These are phyloP conservation scores for Chiloscyllium plagiosum DNA, from an alignment of 2,113 vertebrate species.

Conservation along the genomic window DNA sequence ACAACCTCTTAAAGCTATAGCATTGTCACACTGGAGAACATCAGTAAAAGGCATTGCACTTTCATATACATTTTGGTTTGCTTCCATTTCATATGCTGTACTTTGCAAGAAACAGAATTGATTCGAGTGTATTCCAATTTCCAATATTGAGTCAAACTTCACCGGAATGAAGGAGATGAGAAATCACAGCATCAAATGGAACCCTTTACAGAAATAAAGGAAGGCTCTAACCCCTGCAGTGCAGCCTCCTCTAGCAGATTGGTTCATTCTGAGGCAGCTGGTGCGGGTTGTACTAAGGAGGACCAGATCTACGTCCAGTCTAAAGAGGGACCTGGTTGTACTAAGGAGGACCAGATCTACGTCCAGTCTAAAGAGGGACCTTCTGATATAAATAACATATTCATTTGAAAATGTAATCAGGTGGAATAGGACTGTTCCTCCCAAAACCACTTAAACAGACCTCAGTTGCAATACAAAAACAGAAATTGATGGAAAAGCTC, in stretches of 20 bases:
- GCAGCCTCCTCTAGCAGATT: background rate
- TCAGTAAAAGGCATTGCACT: background rate
- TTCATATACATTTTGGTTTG: background rate
- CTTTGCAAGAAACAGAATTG: background rate
- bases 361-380: background rate
- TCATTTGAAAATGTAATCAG: background rate
- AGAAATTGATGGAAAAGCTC: too few relatives aligned
- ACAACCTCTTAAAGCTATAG: too few relatives aligned
- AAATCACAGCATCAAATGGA: background rate
- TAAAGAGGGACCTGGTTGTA: background rate
- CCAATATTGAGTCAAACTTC: background rate
- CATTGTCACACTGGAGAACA: background rate
- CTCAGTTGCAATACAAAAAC: background rate
- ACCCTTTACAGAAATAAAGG: background rate
- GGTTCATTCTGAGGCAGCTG: background rate
- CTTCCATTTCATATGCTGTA: background rate
- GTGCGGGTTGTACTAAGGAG: background rate
- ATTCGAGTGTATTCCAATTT: background rate
- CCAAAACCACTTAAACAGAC: background rate
- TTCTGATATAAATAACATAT: background rate
- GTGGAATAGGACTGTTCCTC: background rate
- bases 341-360: background rate
- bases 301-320: background rate
- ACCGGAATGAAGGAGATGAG: background rate
- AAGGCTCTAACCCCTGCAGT: background rate